Base-by-base conservation (phyloP, 2,888 invertebrate species). In the Megamerina dolium region DNA sequence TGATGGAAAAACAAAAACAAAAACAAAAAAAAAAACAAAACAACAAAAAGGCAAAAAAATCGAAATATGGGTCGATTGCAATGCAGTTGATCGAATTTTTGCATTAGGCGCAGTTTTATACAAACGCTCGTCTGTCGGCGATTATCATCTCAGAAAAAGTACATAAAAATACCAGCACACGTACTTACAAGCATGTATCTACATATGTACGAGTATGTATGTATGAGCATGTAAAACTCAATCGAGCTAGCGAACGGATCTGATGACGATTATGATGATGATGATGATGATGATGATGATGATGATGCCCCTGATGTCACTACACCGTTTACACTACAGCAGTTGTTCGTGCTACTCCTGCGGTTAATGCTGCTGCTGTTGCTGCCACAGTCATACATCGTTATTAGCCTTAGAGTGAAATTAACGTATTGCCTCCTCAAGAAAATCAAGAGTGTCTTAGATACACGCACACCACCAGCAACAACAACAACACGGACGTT, bases 51-150 rank as follows among this genome's bases (percentile, higher is more conserved):
- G 21, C 18, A 37, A 32, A 52, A 54, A 48, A 51, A 48, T 49
- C 50, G 51, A 56, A 64, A 65, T 65, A 65, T 65, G 65, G 65
- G 65, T 65, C 65, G 66, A 63, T 63, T 57, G 59, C 51, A 63
- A 59, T 62, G 57, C 61, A 59, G 57, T 63, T 63, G 64, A 65
- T 65, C 65, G 66, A 65, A 64, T 65, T 64, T 65, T 64, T 65
- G 61, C 43, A 46, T 43, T 47, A 37, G 43, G 37, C 42, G 40
- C 40, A 46, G 42, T 40, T 43, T 42, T 43, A 38, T 29, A 23
- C 41, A 41, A 39, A 18, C 46, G 30, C 27, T 26, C 37, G 47
- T 44, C 31, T 26, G 41, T 40, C 37, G 39, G 48, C 49, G 43
- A 38, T 43, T 43, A 43, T 43, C 43, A 38, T 58, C 58, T 57